A percentile compares a stretch with the other conserved stretches of the same genome.
Conservation (phyloP, 2,888 invertebrate species). For the Busseola fusca region DNA sequence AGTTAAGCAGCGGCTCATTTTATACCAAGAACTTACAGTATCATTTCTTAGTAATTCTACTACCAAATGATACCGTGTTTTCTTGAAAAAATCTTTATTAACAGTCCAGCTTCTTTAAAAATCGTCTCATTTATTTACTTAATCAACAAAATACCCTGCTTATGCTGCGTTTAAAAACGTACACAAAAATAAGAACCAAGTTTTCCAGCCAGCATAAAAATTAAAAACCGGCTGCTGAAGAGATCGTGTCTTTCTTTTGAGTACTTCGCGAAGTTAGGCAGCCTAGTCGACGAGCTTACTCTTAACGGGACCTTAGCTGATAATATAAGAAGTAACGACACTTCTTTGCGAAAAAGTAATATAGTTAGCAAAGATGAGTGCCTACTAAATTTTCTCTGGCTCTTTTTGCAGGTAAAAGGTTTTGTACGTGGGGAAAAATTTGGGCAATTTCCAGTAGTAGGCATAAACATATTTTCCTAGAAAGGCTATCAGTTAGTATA, state of each 20-base stretch:
- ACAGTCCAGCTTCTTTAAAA: background rate
- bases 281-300: slow-evolving; percentile 23
- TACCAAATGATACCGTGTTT: too few relatives aligned
- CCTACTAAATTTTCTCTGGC: slow-evolving; percentile 25
- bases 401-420: slow-evolving; percentile 38
- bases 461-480: slow-evolving; percentile 20
- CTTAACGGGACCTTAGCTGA: slow-evolving; percentile 27
- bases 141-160: background rate
- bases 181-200: slow-evolving; percentile 24
- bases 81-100: too few relatives aligned
- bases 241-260: slow-evolving; percentile 33
- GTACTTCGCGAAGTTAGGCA: slow-evolving; percentile 39
- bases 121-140: slow-evolving; percentile 5
- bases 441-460: slow-evolving; percentile 33
- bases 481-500: slow-evolving; percentile 5
- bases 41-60: background rate
- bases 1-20: background rate
- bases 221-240: slow-evolving; percentile 23
- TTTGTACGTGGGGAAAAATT: slow-evolving; percentile 12
- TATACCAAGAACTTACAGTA: background rate
- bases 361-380: slow-evolving; percentile 36
- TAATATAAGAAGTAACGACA: slow-evolving; percentile 48
- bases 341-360: slow-evolving; percentile 44
- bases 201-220: slow-evolving; percentile 26
- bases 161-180: slow-evolving; percentile 22